Percentiles rank a stretch among this genome's conserved stretches.
Conservation (phyloP, 2,888 invertebrate genomes). For the Salpingus planirostris region DNA sequence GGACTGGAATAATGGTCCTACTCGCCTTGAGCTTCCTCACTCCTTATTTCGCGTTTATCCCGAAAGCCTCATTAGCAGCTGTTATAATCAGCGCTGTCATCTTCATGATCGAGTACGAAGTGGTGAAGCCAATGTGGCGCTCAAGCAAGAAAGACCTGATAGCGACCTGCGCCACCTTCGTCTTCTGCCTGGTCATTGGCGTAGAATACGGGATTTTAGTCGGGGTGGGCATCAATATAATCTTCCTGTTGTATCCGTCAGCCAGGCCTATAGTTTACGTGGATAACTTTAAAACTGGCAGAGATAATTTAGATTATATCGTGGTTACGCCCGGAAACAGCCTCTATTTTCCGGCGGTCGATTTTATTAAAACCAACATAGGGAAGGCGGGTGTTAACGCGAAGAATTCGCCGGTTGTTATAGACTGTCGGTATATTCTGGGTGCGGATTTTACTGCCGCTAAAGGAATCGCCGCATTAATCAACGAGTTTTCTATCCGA, state of each 20-base stretch:
- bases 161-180: slow-evolving; percentile 75
- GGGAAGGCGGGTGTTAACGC: slow-evolving; percentile 59
- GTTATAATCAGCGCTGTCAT: slow-evolving; percentile 93
- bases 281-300: slow-evolving; percentile 48
- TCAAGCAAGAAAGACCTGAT: slow-evolving; percentile 72
- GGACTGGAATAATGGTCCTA: slow-evolving; percentile 73
- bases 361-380: slow-evolving; percentile 72
- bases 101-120: slow-evolving; percentile 90
- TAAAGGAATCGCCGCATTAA: slow-evolving; percentile 70
- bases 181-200: slow-evolving; percentile 69
- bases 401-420: slow-evolving; percentile 64
- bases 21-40: slow-evolving; percentile 78
- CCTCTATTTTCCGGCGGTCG: slow-evolving; percentile 72
- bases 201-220: slow-evolving; percentile 81
- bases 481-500: slow-evolving; percentile 59
- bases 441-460: slow-evolving; percentile 85
- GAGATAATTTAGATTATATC: slow-evolving; percentile 60
- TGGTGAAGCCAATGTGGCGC: slow-evolving; percentile 77
- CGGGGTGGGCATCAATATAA: slow-evolving; percentile 71
- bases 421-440: slow-evolving; percentile 72
- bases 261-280: slow-evolving; percentile 69
- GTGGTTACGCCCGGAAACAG: slow-evolving; percentile 73
- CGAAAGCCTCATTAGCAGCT: slow-evolving; percentile 80
- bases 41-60: slow-evolving; percentile 83
- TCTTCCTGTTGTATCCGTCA: slow-evolving; percentile 70